A percentile compares a stretch with the other conserved stretches of the same genome.
phyloP scores from a whole-genome alignment of 2,888 invertebrate genomes.

The Diogma glabrata region DNA sequence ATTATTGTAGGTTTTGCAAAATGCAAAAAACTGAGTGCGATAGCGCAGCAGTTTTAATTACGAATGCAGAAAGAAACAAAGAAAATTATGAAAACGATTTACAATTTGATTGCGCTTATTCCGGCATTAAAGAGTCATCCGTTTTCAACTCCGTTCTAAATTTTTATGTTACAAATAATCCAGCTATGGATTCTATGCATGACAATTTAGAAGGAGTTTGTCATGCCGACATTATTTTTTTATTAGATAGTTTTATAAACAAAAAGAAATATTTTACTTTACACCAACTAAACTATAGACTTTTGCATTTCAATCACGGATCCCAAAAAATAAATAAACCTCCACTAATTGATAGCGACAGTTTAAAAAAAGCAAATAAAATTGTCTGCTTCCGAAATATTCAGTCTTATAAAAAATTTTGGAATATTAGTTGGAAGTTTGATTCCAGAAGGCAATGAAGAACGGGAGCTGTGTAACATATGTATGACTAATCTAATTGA shows the following conservation, averaged over 20 bases:
- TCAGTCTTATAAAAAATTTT: too few relatives aligned
- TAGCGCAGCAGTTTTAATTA: too few relatives aligned
- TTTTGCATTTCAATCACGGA: slow-evolving; percentile 7
- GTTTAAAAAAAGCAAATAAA: slow-evolving; percentile 1
- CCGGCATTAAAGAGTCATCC: slow-evolving; percentile 10
- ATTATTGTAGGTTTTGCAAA: slow-evolving; percentile 7
- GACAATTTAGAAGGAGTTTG: slow-evolving; percentile 14
- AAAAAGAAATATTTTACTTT: background rate
- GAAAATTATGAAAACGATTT: background rate
- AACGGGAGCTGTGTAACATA: slow-evolving; percentile 8
- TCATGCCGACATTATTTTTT: background rate
- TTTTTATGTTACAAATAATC: slow-evolving; percentile 11
- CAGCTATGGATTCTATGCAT: slow-evolving; percentile 12
- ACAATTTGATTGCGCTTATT: too few relatives aligned
- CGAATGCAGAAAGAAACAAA: too few relatives aligned
- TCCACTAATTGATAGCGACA: slow-evolving; percentile 6
- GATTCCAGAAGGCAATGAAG: background rate
- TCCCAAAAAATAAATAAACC: too few relatives aligned
- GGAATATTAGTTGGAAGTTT: slow-evolving; percentile 5
- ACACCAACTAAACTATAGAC: slow-evolving; percentile 9
- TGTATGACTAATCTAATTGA: too few relatives aligned
- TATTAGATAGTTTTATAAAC: background rate
- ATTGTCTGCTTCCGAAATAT: slow-evolving; percentile 11
- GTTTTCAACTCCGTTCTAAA: slow-evolving; percentile 7
- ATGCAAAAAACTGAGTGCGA: background rate